Percentiles rank a stretch among this genome's conserved stretches.
Conservation (phyloP, 2,888 invertebrate genomes). For the Mythimna impura region DNA sequence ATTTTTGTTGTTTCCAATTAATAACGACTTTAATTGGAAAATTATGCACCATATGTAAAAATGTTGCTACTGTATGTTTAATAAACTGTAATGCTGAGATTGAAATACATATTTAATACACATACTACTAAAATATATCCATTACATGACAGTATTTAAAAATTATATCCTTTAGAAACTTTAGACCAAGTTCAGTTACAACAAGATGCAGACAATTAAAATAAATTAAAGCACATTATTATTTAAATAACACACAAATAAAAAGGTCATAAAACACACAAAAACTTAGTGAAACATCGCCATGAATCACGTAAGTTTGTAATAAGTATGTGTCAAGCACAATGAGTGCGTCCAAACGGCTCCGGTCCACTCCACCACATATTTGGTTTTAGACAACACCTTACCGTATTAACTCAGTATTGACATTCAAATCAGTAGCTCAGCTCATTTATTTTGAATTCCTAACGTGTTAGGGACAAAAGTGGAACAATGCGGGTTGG, state of each 20-base stretch:
- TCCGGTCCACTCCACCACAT: constrained; percentile 65
- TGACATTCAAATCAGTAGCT: constrained; percentile 90
- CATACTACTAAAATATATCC: background rate
- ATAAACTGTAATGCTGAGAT: constrained; percentile 7
- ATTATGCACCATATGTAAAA: constrained; percentile 46
- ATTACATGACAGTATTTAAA: background rate
- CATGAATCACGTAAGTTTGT: constrained; percentile 64
- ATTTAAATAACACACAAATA: constrained; percentile 65
- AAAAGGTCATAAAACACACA: constrained; percentile 64
- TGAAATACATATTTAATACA: background rate
- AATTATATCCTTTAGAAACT: background rate
- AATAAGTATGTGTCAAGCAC: constrained; percentile 63
- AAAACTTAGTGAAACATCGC: constrained; percentile 57
- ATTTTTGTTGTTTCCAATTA: constrained; percentile 61
- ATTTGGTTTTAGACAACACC: constrained; percentile 86
- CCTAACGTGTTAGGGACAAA: constrained; percentile 83
- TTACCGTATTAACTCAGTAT: constrained; percentile 86
- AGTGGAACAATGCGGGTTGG: constrained; percentile 85
- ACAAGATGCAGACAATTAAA: constrained; percentile 45
- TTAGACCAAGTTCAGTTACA: constrained; percentile 6
- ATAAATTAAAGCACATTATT: constrained; percentile 61
- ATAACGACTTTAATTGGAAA: constrained; percentile 54
- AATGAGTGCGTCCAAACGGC: constrained; percentile 60
- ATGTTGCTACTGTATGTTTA: constrained; percentile 46
- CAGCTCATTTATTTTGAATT: constrained; percentile 87